A percentile compares a stretch with the other conserved stretches of the same genome.
These are phyloP conservation scores for Ciconia stormi DNA, from an alignment of 2,113 vertebrate genomes.

Conservation along the genomic window DNA sequence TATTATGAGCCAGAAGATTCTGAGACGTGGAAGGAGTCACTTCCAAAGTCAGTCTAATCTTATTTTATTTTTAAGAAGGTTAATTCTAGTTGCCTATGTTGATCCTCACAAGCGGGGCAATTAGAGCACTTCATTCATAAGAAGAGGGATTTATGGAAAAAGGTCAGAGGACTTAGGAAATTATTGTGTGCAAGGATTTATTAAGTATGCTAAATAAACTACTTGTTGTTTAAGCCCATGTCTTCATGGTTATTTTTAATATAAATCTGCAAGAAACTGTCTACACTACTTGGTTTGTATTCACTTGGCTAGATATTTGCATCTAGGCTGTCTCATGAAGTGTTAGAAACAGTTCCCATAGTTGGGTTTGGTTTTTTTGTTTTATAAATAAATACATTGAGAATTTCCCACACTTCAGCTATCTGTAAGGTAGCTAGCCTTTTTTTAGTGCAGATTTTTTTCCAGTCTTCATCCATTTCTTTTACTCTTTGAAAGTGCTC, in stretches of 20 bases:
- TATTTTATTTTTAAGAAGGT: background rate
- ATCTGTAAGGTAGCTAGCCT: background rate
- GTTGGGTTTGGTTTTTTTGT: background rate
- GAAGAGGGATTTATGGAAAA: background rate
- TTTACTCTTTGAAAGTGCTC: background rate
- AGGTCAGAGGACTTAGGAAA: background rate
- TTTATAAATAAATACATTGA: background rate
- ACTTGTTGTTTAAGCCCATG: constrained; percentile 32
- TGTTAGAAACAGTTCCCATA: background rate
- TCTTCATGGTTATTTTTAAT: constrained; percentile 21
- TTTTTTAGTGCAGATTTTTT: background rate
- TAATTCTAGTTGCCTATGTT: background rate
- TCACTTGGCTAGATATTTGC: background rate
- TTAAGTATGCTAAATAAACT: constrained; percentile 40
- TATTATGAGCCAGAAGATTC: constrained; percentile 69
- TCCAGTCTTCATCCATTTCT: background rate
- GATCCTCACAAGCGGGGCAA: background rate
- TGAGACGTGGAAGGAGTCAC: constrained; percentile 58
- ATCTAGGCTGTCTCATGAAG: background rate
- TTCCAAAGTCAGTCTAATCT: constrained; percentile 57
- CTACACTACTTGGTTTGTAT: background rate
- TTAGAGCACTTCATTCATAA: background rate
- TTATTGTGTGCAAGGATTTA: background rate
- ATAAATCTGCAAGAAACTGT: background rate
- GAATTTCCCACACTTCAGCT: background rate